Evolutionary conservation across 1,140 invertebrate species (phyloP).

Genomic region (Zaprionus davidi): DNA sequence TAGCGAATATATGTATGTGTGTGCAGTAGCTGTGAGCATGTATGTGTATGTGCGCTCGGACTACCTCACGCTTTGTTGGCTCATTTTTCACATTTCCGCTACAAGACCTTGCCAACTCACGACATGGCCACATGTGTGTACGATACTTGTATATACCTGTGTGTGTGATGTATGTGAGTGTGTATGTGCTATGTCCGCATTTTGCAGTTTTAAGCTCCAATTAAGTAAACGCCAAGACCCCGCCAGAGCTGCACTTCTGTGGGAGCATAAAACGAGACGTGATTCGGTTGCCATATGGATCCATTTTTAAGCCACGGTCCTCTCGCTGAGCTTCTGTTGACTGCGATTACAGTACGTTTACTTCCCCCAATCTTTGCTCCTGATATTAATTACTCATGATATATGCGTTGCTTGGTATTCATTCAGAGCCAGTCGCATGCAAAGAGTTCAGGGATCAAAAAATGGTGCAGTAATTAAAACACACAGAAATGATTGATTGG

Average conservation of each 20-base stretch:
- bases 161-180: background rate
- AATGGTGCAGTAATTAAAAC: background rate
- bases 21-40: background rate
- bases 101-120: slow-evolving; percentile 54
- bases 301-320: background rate
- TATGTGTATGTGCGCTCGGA: slow-evolving; percentile 11
- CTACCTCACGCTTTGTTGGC: slow-evolving; percentile 53
- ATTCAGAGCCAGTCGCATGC: background rate
- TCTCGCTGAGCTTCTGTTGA: slow-evolving; percentile 3
- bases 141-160: background rate
- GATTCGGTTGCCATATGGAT: slow-evolving; percentile 25
- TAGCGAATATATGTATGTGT: background rate
- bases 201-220: slow-evolving; percentile 72
- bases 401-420: background rate
- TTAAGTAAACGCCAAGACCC: slow-evolving; percentile 69
- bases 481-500: background rate
- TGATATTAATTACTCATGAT: slow-evolving; percentile 18
- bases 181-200: slow-evolving; percentile 32
- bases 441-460: background rate
- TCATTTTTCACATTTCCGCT: slow-evolving; percentile 71
- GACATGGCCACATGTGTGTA: slow-evolving; percentile 5
- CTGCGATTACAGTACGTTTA: slow-evolving; percentile 9
- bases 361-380: background rate
- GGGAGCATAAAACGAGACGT: slow-evolving; percentile 19
- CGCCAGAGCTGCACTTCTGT: slow-evolving; percentile 16